Base-by-base conservation (phyloP, 1,140 invertebrate genomes). In the Vanessa atalanta region DNA sequence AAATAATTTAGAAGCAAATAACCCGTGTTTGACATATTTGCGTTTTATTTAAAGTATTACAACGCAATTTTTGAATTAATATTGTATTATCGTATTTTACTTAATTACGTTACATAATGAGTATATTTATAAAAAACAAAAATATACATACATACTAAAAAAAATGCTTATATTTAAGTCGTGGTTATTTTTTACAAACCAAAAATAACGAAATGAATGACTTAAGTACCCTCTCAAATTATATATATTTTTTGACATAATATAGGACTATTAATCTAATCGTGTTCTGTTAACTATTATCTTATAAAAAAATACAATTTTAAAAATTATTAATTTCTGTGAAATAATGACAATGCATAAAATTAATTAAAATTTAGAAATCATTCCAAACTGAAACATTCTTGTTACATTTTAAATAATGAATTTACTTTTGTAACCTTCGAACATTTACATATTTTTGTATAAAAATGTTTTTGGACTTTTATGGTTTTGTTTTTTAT, bases 31-130 rank as follows among this genome's bases (percentile, higher is more conserved):
- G 57, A 61, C 57, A 61, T 61, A 43, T 61, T 61, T 67, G 65
- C 50, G 50, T 31, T 43, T 55, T 37, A 55, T 55, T 37, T 31
- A 37, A 37, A 13, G 57, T 12, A 6, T 37, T 53, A 50, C 26
- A 53, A 51, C 47, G n/a, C 65, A 66, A 14, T 66, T n/a, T 55
- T 57, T 51, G 13, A 31, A 66, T 50, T 43, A 55, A 37, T 16
- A 67, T 51, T 55, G 9, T 51, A 37, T n/a, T 53, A 43, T 43
- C 37, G 7, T 43, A 43, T 11, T 43, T 43, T 43, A 43, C 8
- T 51, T 67, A 67, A 55, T 67, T 67, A 67, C 65, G 55, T 67
- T 16, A 67, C 48, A 51, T 51, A 51, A 51, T 51, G 9, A 51
- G 14, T 51, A 4, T n/a, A 1, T n/a, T 43, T 43, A 9, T 15